Percentiles rank a stretch among this genome's conserved stretches.
phyloP scores from a whole-genome alignment of 2,113 vertebrate species.

The Thryonomys swinderianus region DNA sequence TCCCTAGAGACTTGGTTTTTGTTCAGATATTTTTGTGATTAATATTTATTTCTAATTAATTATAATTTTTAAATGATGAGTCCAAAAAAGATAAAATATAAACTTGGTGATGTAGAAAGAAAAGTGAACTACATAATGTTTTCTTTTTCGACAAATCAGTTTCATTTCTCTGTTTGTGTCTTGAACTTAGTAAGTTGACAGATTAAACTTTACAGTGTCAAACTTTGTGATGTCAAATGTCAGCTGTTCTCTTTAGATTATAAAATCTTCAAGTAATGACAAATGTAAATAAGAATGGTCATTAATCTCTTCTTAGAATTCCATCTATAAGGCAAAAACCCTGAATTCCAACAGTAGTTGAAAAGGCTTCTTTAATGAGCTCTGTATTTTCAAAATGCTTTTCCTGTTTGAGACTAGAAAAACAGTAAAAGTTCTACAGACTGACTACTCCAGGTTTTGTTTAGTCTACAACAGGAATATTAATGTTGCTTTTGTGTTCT shows the following conservation, averaged over 20 bases:
- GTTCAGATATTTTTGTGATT: slow-evolving; percentile 14
- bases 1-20: slow-evolving; percentile 55
- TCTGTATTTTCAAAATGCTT: slow-evolving; percentile 89
- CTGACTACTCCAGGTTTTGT: slow-evolving; percentile 85
- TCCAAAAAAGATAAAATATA: slow-evolving; percentile 56
- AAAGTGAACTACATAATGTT: slow-evolving; percentile 48
- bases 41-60: slow-evolving; percentile 55
- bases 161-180: slow-evolving; percentile 71
- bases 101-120: slow-evolving; percentile 27
- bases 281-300: slow-evolving; percentile 70
- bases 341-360: slow-evolving; percentile 87
- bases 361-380: slow-evolving; percentile 88
- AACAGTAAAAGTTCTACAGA: slow-evolving; percentile 77
- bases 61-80: slow-evolving; percentile 24
- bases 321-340: slow-evolving; percentile 67
- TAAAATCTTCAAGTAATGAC: slow-evolving; percentile 76
- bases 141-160: slow-evolving; percentile 60
- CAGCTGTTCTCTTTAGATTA: slow-evolving; percentile 71
- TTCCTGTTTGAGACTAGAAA: slow-evolving; percentile 87
- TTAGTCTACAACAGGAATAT: slow-evolving; percentile 86
- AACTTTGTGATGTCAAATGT: slow-evolving; percentile 63
- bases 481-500: slow-evolving; percentile 83
- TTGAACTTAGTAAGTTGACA: slow-evolving; percentile 65
- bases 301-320: slow-evolving; percentile 67
- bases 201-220: slow-evolving; percentile 2